phyloP scores from a whole-genome alignment of 2,888 invertebrate species.

The Volucella zonaria region DNA sequence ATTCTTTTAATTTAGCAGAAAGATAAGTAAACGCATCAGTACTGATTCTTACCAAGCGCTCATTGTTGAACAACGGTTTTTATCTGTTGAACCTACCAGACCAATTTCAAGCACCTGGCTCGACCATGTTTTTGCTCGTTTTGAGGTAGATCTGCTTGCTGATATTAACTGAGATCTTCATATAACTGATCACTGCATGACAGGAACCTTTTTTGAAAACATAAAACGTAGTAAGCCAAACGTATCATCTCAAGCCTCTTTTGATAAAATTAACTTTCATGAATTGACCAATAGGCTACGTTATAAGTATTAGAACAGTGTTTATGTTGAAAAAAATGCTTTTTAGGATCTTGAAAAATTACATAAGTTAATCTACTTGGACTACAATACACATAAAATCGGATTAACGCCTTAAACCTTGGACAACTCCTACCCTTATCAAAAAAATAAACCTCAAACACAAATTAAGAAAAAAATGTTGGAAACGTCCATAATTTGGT shows the following conservation, averaged over 20 bases:
- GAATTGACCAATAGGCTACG: not conserved
- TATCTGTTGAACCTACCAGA: not conserved
- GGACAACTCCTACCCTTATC: too few relatives aligned
- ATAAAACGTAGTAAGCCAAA: not conserved
- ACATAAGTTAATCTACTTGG: too few relatives aligned
- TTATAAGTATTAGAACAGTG: conserved; percentile 4
- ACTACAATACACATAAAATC: too few relatives aligned
- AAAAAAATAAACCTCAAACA: too few relatives aligned
- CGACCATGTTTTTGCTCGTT: conserved; percentile 21
- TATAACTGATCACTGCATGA: conserved; percentile 21
- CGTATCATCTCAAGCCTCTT: not conserved
- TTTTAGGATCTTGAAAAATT: too few relatives aligned
- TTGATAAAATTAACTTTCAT: conserved; percentile 3
- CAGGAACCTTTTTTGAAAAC: conserved; percentile 4
- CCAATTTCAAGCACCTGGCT: conserved; percentile 1
- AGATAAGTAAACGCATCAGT: too few relatives aligned
- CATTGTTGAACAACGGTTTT: not conserved
- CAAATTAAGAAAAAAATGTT: too few relatives aligned
- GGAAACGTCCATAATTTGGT: too few relatives aligned
- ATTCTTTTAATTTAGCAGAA: too few relatives aligned
- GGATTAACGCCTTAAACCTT: too few relatives aligned
- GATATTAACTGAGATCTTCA: not conserved
- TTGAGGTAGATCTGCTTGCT: not conserved
- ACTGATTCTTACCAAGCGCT: conserved; percentile 1
- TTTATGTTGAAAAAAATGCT: conserved; percentile 6